A percentile compares a stretch with the other conserved stretches of the same genome.
Conservation (phyloP, 2,797 vertebrate species). For the Botia almorhae region DNA sequence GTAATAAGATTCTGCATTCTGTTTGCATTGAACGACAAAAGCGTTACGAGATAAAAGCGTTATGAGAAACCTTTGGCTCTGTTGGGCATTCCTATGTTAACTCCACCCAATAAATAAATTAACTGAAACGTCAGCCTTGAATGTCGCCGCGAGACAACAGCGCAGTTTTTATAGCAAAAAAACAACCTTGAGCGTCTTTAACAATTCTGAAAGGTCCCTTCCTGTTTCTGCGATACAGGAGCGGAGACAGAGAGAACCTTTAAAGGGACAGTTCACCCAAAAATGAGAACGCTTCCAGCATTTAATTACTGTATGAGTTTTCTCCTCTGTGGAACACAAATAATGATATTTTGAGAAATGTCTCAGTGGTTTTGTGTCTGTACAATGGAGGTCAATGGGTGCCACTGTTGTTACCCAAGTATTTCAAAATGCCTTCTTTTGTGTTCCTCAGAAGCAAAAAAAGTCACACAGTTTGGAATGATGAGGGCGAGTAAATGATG, state of each 20-base stretch:
- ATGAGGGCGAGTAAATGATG: too few relatives aligned
- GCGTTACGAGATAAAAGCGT: slow-evolving; percentile 9
- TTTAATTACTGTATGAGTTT: too few relatives aligned
- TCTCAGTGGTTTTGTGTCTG: too few relatives aligned
- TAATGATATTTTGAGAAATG: too few relatives aligned
- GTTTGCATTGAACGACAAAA: neutral
- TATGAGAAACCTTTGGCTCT: slow-evolving; percentile 59
- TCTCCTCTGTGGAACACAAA: too few relatives aligned
- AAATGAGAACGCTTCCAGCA: too few relatives aligned
- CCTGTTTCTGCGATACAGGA: slow-evolving; percentile 65
- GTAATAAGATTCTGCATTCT: slow-evolving; percentile 1
- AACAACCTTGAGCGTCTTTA: slow-evolving; percentile 67
- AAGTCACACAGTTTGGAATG: too few relatives aligned
- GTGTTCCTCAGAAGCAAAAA: too few relatives aligned
- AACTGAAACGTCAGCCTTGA: slow-evolving; percentile 54
- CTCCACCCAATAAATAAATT: slow-evolving; percentile 38
- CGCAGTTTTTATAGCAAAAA: slow-evolving; percentile 70
- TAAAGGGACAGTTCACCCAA: too few relatives aligned
- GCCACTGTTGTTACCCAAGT: too few relatives aligned
- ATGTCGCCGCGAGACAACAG: slow-evolving; percentile 72
- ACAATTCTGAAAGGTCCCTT: slow-evolving; percentile 64
- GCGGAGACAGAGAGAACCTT: slow-evolving; percentile 60
- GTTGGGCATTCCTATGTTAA: slow-evolving; percentile 37
- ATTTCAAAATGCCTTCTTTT: too few relatives aligned
- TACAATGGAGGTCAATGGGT: too few relatives aligned